These are phyloP conservation scores for Colistium nudipinnis DNA, from an alignment of 2,113 vertebrate genomes.

Conservation along the genomic window DNA sequence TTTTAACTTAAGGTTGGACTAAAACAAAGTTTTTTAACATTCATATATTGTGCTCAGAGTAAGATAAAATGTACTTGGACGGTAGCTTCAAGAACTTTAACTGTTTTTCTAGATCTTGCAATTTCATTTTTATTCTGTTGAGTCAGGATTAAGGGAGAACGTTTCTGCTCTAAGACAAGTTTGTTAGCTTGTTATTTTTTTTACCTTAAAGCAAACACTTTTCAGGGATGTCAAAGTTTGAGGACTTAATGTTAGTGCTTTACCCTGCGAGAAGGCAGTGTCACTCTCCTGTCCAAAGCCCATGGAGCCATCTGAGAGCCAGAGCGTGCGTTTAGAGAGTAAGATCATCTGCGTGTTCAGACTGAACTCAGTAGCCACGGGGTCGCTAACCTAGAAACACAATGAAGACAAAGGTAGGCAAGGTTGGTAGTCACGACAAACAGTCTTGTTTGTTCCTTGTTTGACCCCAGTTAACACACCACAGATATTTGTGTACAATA, in stretches of 20 bases:
- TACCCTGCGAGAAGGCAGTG: slow-evolving; percentile 91
- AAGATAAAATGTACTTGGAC: too few species aligned
- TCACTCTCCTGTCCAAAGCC: slow-evolving; percentile 94
- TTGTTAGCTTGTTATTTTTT: not conserved
- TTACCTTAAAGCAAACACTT: not conserved
- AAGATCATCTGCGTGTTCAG: slow-evolving; percentile 95
- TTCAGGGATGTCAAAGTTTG: not conserved
- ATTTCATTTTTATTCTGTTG: slow-evolving; percentile 10
- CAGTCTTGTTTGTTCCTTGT: not conserved
- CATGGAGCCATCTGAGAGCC: slow-evolving; percentile 95
- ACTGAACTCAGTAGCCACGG: slow-evolving; percentile 94
- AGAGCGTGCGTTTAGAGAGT: slow-evolving; percentile 90
- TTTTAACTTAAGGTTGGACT: not conserved
- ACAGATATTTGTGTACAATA: not conserved
- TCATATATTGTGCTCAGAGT: not conserved
- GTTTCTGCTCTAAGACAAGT: too few species aligned
- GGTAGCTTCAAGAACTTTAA: slow-evolving; percentile 13
- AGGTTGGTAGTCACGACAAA: not conserved
- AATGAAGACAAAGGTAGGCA: not conserved
- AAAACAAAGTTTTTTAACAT: not conserved
- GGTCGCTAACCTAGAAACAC: slow-evolving; percentile 89
- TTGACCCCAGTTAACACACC: not conserved
- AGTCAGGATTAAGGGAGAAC: too few species aligned
- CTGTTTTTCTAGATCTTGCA: slow-evolving; percentile 23
- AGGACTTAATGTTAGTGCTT: not conserved